Conservation (phyloP, 2,797 vertebrate species). For the Alca torda region DNA sequence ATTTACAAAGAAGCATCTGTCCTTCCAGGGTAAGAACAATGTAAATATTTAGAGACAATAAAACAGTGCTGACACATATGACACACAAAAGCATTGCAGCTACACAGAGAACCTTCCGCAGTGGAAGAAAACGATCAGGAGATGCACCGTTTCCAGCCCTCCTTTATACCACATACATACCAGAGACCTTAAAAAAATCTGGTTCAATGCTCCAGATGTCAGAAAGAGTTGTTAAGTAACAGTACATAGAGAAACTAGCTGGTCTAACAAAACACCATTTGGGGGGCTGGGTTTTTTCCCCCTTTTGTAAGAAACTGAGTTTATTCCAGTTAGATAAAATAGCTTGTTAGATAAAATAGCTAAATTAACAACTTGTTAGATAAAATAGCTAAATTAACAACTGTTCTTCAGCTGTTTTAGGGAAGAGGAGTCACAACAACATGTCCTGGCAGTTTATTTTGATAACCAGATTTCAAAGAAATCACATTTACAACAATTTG, state of each 20-base stretch:
- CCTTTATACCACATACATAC: background rate
- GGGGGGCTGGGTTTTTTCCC: fast-evolving
- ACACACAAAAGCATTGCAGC: background rate
- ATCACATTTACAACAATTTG: background rate
- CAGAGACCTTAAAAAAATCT: background rate
- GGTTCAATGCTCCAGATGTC: background rate
- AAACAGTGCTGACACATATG: background rate
- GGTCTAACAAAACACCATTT: background rate
- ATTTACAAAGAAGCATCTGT: background rate
- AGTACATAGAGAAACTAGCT: background rate
- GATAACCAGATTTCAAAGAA: background rate
- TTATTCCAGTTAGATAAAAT: too few species aligned
- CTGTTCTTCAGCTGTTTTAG: background rate
- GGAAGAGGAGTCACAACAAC: background rate
- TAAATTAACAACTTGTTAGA: background rate
- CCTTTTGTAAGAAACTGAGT: background rate
- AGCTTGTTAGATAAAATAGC: background rate
- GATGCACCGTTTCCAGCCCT: background rate
- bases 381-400: background rate
- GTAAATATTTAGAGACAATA: background rate
- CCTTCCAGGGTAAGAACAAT: background rate
- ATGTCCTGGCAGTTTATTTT: background rate
- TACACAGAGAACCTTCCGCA: background rate
- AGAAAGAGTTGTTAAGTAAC: background rate
- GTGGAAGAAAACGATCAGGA: background rate